phyloP scores from a whole-genome alignment of 37 sponge, comb jelly and placozoan genomes.

The Eunapius fragilis region DNA sequence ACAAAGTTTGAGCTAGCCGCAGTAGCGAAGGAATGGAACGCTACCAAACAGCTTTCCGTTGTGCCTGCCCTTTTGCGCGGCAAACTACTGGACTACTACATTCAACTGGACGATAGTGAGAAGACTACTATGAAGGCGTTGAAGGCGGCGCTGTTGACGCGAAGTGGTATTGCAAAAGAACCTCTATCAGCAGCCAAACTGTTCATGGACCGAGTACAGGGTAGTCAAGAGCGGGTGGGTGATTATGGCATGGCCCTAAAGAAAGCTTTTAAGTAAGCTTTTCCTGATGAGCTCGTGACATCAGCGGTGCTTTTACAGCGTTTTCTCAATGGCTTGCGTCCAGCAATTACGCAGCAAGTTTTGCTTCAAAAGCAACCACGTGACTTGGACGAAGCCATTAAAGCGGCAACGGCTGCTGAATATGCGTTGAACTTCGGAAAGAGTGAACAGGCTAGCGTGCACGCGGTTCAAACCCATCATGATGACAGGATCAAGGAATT shows the following conservation, averaged over 20 bases:
- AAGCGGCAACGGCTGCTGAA: constrained; percentile 15
- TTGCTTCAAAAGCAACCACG: constrained; percentile 19
- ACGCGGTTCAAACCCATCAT: too few relatives aligned
- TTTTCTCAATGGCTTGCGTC: constrained; percentile 27
- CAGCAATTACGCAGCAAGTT: constrained; percentile 8
- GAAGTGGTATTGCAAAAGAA: constrained; percentile 12
- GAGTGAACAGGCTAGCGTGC: too few relatives aligned
- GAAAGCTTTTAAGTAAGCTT: constrained; percentile 29
- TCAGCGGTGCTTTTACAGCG: constrained; percentile 34
- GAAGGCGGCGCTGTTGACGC: not conserved
- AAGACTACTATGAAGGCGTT: constrained; percentile 5
- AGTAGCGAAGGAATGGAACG: constrained; percentile 8
- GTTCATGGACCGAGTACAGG: constrained; percentile 9
- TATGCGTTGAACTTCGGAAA: constrained; percentile 23
- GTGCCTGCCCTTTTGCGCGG: constrained; percentile 15
- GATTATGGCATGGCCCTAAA: constrained; percentile 25
- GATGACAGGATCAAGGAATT: not conserved
- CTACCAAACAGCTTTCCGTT: not conserved
- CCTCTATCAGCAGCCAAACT: constrained; percentile 9
- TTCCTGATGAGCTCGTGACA: constrained; percentile 8
- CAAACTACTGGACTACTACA: constrained; percentile 27
- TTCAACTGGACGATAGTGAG: constrained; percentile 5
- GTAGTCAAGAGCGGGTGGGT: constrained; percentile 10
- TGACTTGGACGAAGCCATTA: constrained; percentile 15
- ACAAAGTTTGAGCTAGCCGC: constrained; percentile 35